Conservation (phyloP, 2,888 invertebrate genomes). For the Boloria euphrosyne region DNA sequence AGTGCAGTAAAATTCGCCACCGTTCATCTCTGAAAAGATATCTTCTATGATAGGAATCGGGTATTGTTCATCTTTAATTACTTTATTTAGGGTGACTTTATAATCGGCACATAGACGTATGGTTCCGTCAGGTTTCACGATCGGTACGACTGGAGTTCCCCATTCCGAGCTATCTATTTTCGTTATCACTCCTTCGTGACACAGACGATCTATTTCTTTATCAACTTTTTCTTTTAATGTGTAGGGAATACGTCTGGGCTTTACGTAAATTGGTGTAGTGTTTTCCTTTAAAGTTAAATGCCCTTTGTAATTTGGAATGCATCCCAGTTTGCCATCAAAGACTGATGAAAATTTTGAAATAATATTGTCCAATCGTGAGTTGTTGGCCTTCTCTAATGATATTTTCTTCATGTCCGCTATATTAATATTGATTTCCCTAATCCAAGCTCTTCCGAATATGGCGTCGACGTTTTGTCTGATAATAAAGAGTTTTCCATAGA, state of each 20-base stretch:
- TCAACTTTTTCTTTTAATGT: conserved; percentile 31
- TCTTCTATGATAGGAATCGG: conserved; percentile 36
- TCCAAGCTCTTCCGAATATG: conserved; percentile 25
- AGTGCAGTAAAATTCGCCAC: conserved; percentile 33
- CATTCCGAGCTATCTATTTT: conserved; percentile 27
- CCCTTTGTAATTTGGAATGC: conserved; percentile 25
- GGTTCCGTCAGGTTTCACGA: conserved; percentile 29
- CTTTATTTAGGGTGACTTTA: conserved; percentile 26
- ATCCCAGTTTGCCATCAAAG: conserved; percentile 4
- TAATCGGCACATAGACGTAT: conserved; percentile 27
- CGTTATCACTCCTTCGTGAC: conserved; percentile 31
- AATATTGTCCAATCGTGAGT: no score
- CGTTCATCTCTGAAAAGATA: conserved; percentile 21
- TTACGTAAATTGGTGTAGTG: conserved; percentile 20
- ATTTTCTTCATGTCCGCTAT: no score
- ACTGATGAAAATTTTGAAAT: neutral
- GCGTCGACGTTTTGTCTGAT: conserved; percentile 19
- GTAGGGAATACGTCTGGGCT: conserved; percentile 26
- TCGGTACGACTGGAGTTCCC: conserved; percentile 9
- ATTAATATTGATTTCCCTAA: conserved; percentile 6
- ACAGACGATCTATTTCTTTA: conserved; percentile 32
- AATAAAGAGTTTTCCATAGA: conserved; percentile 2
- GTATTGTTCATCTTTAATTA: conserved; percentile 23
- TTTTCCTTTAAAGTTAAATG: conserved; percentile 27
- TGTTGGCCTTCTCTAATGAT: no score